These are phyloP conservation scores for Scaptomyza polygonia DNA, from an alignment of 2,888 invertebrate species.

Conservation along the genomic window DNA sequence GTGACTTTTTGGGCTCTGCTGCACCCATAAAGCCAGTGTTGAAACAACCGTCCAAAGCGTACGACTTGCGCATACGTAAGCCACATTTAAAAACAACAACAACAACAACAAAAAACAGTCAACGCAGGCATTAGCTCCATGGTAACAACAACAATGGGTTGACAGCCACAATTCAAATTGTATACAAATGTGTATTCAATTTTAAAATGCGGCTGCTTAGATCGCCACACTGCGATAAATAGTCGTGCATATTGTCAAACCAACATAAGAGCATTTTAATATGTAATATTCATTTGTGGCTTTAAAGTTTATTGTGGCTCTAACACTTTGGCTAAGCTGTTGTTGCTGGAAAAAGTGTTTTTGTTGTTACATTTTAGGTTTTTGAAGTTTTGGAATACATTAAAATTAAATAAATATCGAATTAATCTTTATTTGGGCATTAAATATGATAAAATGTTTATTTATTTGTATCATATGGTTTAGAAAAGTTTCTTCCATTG, in stretches of 20 bases:
- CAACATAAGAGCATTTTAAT: not conserved
- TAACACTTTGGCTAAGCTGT: not conserved
- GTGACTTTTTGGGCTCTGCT: constrained; percentile 45
- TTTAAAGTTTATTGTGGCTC: constrained; percentile 27
- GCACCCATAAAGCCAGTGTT: constrained; percentile 63
- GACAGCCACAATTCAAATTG: constrained; percentile 65
- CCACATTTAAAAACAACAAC: constrained; percentile 38
- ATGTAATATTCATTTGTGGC: constrained; percentile 32
- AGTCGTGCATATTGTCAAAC: constrained; percentile 39
- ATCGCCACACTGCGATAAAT: constrained; percentile 64
- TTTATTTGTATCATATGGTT: not conserved
- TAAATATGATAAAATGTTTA: not conserved
- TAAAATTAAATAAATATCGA: no score
- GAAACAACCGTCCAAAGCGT: constrained; percentile 52
- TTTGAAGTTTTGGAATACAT: not conserved
- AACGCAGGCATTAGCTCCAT: constrained; percentile 25
- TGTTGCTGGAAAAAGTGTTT: not conserved
- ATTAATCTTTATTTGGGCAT: not conserved
- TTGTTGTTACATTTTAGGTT: not conserved
- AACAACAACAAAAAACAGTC: constrained; percentile 27
- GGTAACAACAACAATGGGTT: constrained; percentile 39
- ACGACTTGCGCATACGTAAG: constrained; percentile 59
- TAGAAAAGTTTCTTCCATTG: no score
- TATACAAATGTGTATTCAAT: constrained; percentile 70
- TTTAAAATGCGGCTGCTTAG: constrained; percentile 50